Conservation (phyloP, 2,888 invertebrate genomes). For the Hypercompe scribonia region DNA sequence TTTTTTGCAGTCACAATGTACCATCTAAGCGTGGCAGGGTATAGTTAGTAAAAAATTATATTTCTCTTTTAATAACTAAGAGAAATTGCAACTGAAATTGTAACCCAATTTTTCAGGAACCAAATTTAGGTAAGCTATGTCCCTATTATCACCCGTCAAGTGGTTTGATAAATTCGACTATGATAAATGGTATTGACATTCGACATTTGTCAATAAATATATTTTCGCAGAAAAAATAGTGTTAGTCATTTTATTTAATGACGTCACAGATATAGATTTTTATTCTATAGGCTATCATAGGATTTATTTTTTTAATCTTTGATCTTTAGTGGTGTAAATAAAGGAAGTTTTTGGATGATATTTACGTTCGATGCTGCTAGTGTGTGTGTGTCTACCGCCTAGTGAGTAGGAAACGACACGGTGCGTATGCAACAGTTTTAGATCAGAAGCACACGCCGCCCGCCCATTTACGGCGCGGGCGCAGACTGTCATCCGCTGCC, state of each 20-base stretch:
- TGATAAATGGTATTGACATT: background rate
- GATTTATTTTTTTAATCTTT: too few relatives aligned
- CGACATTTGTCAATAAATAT: background rate
- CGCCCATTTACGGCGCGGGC: constrained; percentile 65
- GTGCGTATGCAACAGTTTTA: constrained; percentile 64
- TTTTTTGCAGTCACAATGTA: too few relatives aligned
- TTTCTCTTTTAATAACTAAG: background rate
- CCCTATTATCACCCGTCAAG: background rate
- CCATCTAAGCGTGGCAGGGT: too few relatives aligned
- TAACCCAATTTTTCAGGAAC: background rate
- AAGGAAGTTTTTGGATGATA: background rate
- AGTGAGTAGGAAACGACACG: constrained; percentile 54
- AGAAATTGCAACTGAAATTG: background rate
- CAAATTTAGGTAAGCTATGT: background rate
- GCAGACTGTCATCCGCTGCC: constrained; percentile 49
- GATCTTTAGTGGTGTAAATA: background rate
- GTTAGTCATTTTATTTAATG: background rate
- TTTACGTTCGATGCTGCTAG: constrained; percentile 19
- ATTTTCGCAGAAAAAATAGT: too few relatives aligned
- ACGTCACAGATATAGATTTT: background rate
- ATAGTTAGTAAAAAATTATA: too few relatives aligned
- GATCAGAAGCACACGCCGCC: constrained; percentile 66
- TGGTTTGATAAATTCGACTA: background rate
- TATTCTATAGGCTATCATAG: background rate
- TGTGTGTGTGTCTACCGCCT: constrained; percentile 38